These are phyloP conservation scores for Notarius quadriscutis DNA, from an alignment of 2,113 vertebrate species.

Conservation along the genomic window DNA sequence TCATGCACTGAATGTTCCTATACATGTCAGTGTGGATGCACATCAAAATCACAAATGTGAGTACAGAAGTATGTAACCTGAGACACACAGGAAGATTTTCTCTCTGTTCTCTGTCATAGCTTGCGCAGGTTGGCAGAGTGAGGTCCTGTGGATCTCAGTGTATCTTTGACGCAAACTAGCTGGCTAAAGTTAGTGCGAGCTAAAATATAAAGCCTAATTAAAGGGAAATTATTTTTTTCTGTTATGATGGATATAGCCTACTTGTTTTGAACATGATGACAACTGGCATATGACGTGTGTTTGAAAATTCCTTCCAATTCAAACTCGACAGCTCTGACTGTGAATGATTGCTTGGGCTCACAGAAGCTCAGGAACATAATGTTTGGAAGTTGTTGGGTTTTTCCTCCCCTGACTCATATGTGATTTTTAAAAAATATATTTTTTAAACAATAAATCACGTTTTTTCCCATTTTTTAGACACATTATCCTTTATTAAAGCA, in stretches of 20 bases:
- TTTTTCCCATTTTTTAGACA: background rate
- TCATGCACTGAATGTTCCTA: no score
- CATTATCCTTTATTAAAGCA: background rate
- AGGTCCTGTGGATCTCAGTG: background rate
- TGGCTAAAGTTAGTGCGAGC: background rate
- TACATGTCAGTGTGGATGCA: no score
- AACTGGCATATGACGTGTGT: background rate
- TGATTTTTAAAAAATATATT: background rate
- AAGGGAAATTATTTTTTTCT: background rate
- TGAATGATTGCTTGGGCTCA: background rate
- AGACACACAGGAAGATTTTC: no score
- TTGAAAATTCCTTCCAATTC: conserved; percentile 16
- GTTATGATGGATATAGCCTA: background rate
- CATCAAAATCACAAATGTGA: no score
- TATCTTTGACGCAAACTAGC: background rate
- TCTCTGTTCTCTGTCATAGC: background rate
- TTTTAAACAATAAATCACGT: background rate
- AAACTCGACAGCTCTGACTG: background rate
- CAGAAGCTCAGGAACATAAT: background rate
- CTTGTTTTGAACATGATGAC: background rate
- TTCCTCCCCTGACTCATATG: background rate
- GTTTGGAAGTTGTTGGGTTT: background rate
- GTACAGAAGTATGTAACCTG: no score
- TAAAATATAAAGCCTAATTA: background rate
- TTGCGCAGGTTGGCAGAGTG: background rate